These are phyloP conservation scores for Phylloscopus whistleri DNA, from an alignment of 2,113 vertebrate genomes.

Conservation along the genomic window DNA sequence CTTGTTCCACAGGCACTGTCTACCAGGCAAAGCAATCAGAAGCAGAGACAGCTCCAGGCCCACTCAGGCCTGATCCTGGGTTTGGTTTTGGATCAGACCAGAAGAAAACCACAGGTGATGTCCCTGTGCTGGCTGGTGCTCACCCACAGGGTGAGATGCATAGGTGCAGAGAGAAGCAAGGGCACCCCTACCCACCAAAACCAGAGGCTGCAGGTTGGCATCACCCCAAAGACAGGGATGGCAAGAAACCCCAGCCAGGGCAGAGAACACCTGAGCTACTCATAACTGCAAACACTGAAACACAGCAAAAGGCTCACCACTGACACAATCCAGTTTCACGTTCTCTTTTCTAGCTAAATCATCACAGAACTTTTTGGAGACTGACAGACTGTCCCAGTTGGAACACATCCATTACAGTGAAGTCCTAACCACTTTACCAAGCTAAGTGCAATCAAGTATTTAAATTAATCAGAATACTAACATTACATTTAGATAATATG, in stretches of 20 bases:
- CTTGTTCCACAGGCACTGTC: not conserved
- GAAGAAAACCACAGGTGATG: not conserved
- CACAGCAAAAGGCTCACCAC: not conserved
- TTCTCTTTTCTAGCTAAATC: not conserved
- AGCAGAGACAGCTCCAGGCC: not conserved
- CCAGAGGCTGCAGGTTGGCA: not conserved
- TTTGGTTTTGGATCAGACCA: not conserved
- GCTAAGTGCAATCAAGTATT: constrained; percentile 12
- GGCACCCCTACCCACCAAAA: not conserved
- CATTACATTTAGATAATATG: not conserved
- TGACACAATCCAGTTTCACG: not conserved
- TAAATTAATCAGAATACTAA: not conserved
- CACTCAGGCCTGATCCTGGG: not conserved
- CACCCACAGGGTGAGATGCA: not conserved
- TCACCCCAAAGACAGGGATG: not conserved
- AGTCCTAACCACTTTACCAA: not conserved
- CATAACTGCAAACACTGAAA: not conserved
- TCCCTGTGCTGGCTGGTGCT: not conserved
- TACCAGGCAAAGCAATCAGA: not conserved
- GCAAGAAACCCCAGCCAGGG: not conserved
- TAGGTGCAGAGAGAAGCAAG: not conserved
- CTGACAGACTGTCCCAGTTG: not conserved
- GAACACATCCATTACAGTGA: not conserved
- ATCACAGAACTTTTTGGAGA: not conserved
- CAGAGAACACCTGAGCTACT: not conserved